Evolutionary conservation across 2,797 vertebrate genomes (phyloP).

Genomic region (Megalops cyprinoides): DNA sequence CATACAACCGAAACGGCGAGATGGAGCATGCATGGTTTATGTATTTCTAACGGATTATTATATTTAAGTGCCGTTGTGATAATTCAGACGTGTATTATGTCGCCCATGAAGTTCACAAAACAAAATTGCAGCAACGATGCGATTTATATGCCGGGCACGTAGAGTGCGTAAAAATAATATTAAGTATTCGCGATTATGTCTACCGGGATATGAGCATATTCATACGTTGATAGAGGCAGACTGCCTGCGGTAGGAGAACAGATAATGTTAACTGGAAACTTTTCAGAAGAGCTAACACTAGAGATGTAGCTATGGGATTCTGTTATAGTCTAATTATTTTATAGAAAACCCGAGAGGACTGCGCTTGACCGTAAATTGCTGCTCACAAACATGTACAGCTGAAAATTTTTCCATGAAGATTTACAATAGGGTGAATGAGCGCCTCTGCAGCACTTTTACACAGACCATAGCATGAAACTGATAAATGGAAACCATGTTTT

Average conservation of each 20-base stretch:
- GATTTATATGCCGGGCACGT: slow-evolving; percentile 14
- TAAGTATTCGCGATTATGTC: background rate
- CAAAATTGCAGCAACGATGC: slow-evolving; percentile 17
- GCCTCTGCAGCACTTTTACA: background rate
- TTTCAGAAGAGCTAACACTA: background rate
- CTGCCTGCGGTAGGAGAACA: background rate
- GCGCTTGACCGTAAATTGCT: background rate
- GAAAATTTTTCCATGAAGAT: background rate
- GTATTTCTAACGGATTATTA: background rate
- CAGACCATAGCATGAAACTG: background rate
- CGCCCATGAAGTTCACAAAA: background rate
- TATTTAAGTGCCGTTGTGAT: background rate
- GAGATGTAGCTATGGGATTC: background rate
- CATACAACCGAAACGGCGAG: background rate
- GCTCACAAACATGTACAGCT: background rate
- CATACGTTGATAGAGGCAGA: background rate
- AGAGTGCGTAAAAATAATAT: slow-evolving; percentile 6
- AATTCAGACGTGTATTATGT: background rate
- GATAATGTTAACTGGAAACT: background rate
- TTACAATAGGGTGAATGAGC: background rate
- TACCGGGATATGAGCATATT: background rate
- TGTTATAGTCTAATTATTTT: background rate
- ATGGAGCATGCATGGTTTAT: background rate
- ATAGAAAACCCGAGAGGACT: background rate
- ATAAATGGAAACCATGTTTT: no score